Base-by-base conservation (phyloP, 1,140 invertebrate genomes). In the Papilio polytes region DNA sequence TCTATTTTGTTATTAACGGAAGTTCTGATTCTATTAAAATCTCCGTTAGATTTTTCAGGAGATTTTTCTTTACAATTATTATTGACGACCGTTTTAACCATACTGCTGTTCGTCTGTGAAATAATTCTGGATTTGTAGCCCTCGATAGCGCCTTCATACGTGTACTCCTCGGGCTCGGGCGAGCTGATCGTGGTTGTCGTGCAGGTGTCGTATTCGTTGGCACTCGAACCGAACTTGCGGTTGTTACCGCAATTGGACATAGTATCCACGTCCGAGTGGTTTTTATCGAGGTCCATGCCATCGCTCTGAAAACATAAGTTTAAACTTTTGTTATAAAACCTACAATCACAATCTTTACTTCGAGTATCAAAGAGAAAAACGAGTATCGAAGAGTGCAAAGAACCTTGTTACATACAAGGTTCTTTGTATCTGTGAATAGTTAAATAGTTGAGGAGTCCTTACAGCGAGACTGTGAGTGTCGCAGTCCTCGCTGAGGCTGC, bases 101-200 rank as follows among this genome's bases (percentile, higher is more conserved):
- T 91, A 82, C 87, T 93, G 84, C 93, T 92, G 87, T 95, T 94
- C 78, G 94, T 95, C 85, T 94, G 92, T 81, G 90, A 95, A 78
- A 95, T 95, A 76, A 97, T 97, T 87, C 96, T 96, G 81, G 96
- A 97, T 80, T 98, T 97, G 89, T 98, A 98, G 81, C 97, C 97
- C 86, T 98, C 97, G 82, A 98, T 98, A 81, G 98, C 98, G 83
- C 97, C 97, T 91, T 98, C 98, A 90, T 98, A 98, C 1, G 97
- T 98, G 91, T 98, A 98, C 88, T 98, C 97, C 83, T 97, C 96
- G 4, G 96, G 95, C 85, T 96, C 96, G 1, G 96, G 95, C 20
- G 96, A 96, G 86, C 96, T 96, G 77, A 95, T 95, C 2, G 96
- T 96, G 73, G 96, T 96, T 36, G 96, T 96, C 36, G 96, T 96